Evolutionary conservation across 2,797 vertebrate species (phyloP), one percentile per base, ranked within the genome.

Genomic region (Anolis apletophallus): DNA sequence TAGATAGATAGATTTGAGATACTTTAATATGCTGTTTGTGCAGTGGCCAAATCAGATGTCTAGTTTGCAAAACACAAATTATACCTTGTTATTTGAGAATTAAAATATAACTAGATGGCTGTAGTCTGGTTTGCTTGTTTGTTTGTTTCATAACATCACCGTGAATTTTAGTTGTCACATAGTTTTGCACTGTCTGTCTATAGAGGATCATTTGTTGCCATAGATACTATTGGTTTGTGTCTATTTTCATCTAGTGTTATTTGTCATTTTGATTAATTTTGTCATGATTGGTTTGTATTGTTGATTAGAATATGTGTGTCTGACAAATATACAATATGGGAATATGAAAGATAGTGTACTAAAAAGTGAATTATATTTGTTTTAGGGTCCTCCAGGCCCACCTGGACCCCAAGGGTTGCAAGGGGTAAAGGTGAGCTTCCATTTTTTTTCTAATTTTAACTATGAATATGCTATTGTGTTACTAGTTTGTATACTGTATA

Each of bases 371-470:
- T 89, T 10, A 86, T 54, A 93, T 92, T 92, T 88, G 96, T 79
- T 87, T 89, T 94, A 99, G 99, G 99, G 99, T 83, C 99, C 99
- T 88, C 97, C 99, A 87, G 99, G 99, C 89, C 98, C 98, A 88
- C 96, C 98, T 1, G 99, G 99, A 94, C 98, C 97, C 84, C 91
- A 97, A 36, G 99, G 98, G 89, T 96, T 97, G 1, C 97, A 96
- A 87, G 98, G 99, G 19, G 86, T 95, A 78, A 99, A 99, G 98
- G 99, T 99, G 94, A 95, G 80, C 80, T 69, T 86, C 46, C 46
- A 90, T 90, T 78, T 88, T 87, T 40, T 95, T 90, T 83, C 19
- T 59, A 1, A 0, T 64, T 61, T 84, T 0, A 81, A 17, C 75
- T 80, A 52, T 84, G 84, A 76, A 12, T 8, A 7, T 81, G 52